Evolutionary conservation across 1,140 invertebrate species (phyloP), one percentile per base, ranked within the genome.

Genomic region (Drosophila littoralis): DNA sequence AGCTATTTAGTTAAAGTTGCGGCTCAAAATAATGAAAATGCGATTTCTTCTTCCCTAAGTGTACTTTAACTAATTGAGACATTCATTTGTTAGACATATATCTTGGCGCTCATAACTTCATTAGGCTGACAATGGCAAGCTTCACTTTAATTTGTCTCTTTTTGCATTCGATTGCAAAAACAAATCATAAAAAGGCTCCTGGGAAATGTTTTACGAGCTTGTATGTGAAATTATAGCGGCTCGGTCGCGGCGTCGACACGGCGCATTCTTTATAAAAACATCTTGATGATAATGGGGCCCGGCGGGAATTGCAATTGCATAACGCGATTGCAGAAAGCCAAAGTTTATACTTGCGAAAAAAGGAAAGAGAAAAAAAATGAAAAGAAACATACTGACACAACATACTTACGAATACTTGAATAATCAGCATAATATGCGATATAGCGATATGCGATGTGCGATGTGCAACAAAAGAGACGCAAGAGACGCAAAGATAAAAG

Each of bases 221-320:
- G 55, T 74, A 69, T 68, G 71, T 55, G 71, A 74, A 74, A 68
- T 74, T 74, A 68, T 74, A 74, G 71, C 71, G 68, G 60, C 58
- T 48, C 35, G 28, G n/a, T 48, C 28, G 42, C 42, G 42, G 2
- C 38, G 45, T 42, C 45, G 61, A 66, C 69, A 66, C 63, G 54
- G 63, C 69, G 71, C 64, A 74, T 74, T 74, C 71, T 74, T 74
- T 68, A 60, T 48, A 55, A 48, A 75, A 61, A 75, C 67, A 81
- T 79, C 64, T 78, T 70, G 46, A 64, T 76, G 64, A 54, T 79
- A 74, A 81, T 86, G 75, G 71, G 51, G 45, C 36, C 75, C 74
- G 68, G 60, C 50, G 71, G 63, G 66, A 61, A 73, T 84, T 83
- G 68, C 81, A 84, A 74, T 84, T 84, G 68, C 81, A 84, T 84